phyloP scores from a whole-genome alignment of 2,888 invertebrate genomes.

The Platypus cylindrus region DNA sequence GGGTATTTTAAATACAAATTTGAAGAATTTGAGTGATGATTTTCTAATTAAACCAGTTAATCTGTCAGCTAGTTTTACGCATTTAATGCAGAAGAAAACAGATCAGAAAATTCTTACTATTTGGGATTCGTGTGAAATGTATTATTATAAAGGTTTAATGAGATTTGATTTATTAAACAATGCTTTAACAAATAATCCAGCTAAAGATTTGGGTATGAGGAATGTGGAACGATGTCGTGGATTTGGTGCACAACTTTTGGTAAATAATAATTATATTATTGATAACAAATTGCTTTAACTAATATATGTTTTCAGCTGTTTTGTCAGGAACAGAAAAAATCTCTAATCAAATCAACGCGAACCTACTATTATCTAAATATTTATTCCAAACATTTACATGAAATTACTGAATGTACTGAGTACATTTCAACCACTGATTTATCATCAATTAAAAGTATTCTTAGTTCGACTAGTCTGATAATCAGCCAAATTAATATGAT shows the following conservation, averaged over 20 bases:
- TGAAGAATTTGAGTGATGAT: conserved; percentile 43
- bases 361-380: conserved; percentile 44
- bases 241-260: conserved; percentile 66
- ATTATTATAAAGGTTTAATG: conserved; percentile 60
- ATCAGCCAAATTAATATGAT: conserved; percentile 57
- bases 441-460: conserved; percentile 18
- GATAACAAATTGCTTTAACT: neutral
- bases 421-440: conserved; percentile 1
- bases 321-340: conserved; percentile 52
- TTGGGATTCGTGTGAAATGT: conserved; percentile 63
- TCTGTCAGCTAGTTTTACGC: conserved; percentile 43
- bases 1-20: conserved; percentile 52
- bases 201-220: conserved; percentile 65
- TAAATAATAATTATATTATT: conserved; percentile 25
- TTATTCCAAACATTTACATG: conserved; percentile 34
- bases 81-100: conserved; percentile 38
- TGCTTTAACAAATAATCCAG: conserved; percentile 52
- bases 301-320: conserved; percentile 39
- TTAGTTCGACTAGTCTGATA: conserved; percentile 39
- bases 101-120: conserved; percentile 39
- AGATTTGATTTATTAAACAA: conserved; percentile 50
- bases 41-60: conserved; percentile 60
- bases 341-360: conserved; percentile 45
- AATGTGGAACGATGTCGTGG: conserved; percentile 80
- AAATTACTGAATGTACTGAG: conserved; percentile 20